Evolutionary conservation across 2,797 vertebrate species (phyloP), one percentile per base, ranked within the genome.

Genomic region (Eulemur coronatus): DNA sequence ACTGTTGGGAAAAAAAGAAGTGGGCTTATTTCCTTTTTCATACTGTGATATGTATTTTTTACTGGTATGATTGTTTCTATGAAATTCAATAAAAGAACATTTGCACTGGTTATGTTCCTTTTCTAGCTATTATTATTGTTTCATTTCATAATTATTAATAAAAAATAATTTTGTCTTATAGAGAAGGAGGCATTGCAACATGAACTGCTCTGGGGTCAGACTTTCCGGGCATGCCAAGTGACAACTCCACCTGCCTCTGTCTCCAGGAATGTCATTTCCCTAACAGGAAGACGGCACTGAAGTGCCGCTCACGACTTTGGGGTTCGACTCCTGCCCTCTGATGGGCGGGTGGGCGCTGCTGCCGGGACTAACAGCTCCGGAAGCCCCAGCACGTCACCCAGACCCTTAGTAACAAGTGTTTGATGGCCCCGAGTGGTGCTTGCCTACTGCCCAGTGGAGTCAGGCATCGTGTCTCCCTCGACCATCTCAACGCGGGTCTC

Each of bases 241-340:
- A 20, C 28, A 3, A 17, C 2, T 0, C 79, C 57, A 20, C 7
- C 79, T 22, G 43, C 57, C 38, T 12, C 28, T 4, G 79, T 65
- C 43, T 46, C 12, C 9, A 7, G 43, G 7, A n/a, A 14, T 15
- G 3, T 22, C 24, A 30, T 50, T 38, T 72, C 67, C 15, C 50
- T 41, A n/a, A 4, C 24, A 10, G 38, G 35, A 69, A 46, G 38
- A 2, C 15, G 61, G 38, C 33, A 2, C 8, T 48, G 43, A 50
- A 41, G 72, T 13, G 4, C 11, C 5, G 28, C 35, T 46, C 10
- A 0, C 0, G 0, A 46, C 18, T 33, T 33, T 2, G 3, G 46
- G 30, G 18, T 48, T 24, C 14, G 48, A n/a, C 20, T 4, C 9
- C 33, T 33, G 0, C 38, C 33, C 76, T 46, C 9, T 0, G 17